Base-by-base conservation (phyloP, 2,888 invertebrate species). In the Tolmerus cingulatus region DNA sequence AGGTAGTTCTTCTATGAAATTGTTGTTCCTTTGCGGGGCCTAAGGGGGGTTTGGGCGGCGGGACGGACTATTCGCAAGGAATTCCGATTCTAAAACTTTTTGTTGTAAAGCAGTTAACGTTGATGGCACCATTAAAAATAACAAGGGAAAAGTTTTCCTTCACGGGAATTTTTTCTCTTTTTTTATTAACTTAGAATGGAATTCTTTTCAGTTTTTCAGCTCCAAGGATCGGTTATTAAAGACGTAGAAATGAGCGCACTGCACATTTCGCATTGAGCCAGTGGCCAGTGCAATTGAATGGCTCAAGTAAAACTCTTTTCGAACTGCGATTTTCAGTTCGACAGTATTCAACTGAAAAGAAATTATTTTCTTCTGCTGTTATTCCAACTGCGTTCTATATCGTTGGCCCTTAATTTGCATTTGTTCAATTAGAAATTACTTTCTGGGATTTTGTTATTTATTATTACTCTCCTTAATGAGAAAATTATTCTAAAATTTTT, bases 101-200 rank as follows among this genome's bases (percentile, higher is more conserved):
- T 85, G 85, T 74, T 85, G 85, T 74, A 85, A 74, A 85, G 74
- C 85, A 74, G 85, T 85, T 85, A 85, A 74, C 85, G 85, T 85
- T 85, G 55, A 85, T 74, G 74, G 46, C 85, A n/a, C 46, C 85
- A 85, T 85, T 85, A 85, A 74, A 85, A 85, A 85, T 85, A 85
- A 85, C 85, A 85, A 85, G 85, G 85, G 74, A 85, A 85, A 85
- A 85, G 85, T 85, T 85, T 85, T 85, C 43, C 85, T 85, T 85
- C 74, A 37, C 74, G 27, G 9, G 46, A 30, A 43, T 74, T 85
- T 85, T 84, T 84, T 19, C 40, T n/a, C 30, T n/a, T 37, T 82
- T 82, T 66, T 37, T 55, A 51, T 46, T 16, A 51, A 82, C 57
- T 82, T 82, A 66, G 2, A 66, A 82, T 57, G 37, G 57, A 82